Evolutionary conservation across 37 sponge, comb jelly and placozoan genomes (phyloP).

Genomic region (Spongia lamella): DNA sequence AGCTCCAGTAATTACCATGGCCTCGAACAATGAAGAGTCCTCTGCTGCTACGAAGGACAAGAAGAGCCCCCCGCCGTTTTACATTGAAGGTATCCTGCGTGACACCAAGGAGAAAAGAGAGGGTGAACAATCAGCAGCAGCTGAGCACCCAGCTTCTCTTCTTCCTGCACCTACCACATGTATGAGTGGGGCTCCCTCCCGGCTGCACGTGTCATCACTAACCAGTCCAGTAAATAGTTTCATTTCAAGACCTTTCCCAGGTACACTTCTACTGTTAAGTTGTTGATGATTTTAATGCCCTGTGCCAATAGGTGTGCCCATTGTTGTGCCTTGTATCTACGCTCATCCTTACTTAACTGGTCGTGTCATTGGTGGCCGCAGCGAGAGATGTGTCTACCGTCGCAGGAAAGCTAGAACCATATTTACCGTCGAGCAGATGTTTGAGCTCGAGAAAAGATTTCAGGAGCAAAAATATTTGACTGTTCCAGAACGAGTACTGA

Average conservation of each 20-base stretch:
- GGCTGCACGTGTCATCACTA: no score
- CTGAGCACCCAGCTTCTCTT: no score
- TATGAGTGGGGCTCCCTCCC: no score
- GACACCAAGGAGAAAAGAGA: no score
- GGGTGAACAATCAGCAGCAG: no score
- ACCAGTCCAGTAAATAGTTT: no score
- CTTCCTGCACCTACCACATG: no score
- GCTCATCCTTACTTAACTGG: background rate
- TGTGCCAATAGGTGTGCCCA: background rate
- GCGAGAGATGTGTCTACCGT: conserved; percentile 9
- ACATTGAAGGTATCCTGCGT: no score
- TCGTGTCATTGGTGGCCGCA: background rate
- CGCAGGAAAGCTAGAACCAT: conserved; percentile 88
- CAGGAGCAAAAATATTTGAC: conserved; percentile 89
- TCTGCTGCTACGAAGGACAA: no score
- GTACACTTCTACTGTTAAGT: background rate
- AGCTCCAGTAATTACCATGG: no score
- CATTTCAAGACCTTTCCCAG: background rate
- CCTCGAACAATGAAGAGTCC: no score
- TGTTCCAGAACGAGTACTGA: conserved; percentile 90
- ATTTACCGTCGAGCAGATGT: conserved; percentile 91
- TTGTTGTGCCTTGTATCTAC: background rate
- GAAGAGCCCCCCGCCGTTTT: no score
- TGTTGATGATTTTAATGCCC: background rate
- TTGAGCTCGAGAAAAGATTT: conserved; percentile 91